Evolutionary conservation across 2,888 invertebrate genomes (phyloP), one percentile per base, ranked within the genome.

Genomic region (Dryococelus australis): DNA sequence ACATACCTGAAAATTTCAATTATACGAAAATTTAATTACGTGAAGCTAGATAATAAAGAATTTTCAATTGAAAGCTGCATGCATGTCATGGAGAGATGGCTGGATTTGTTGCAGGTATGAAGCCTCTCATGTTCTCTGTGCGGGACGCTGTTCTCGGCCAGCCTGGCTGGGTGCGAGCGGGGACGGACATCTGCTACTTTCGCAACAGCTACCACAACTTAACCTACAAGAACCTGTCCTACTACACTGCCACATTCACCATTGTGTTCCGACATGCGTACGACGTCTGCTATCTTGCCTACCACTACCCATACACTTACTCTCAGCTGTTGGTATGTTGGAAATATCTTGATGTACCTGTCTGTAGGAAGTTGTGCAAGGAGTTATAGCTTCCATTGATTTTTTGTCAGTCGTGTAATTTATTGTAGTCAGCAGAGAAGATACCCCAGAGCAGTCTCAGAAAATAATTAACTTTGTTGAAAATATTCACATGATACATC

Each of bases 231-330:
- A 93, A 93, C 88, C 94, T 94, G 91, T 90, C 90, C 28, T 97
- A 96, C 92, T 94, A 96, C 91, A 97, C 97, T 0, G 95, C 96
- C 79, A 95, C 97, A 6, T 97, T 98, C 93, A 96, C 95, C 89
- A 93, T 98, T 53, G 94, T 93, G 85, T 97, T 98, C 92, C 95
- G 95, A 9, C 95, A 97, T 92, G 92, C 93, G 86, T 94, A 95
- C 89, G 98, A 98, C 91, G 94, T 97, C 86, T 96, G 97, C 92
- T 98, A 98, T 92, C 92, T 98, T 88, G 97, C 97, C 4, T 98
- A 97, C 91, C 97, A 98, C 92, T 97, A 96, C 91, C 98, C 98
- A 0, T 98, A 96, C 92, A 96, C 97, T 0, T 97, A 97, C 91
- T 95, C 96, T 27, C 95, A 95, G 92, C 93, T 97, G 91, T 93